Evolutionary conservation across 1,140 invertebrate species (phyloP).

Genomic region (Trissolcus basalis): DNA sequence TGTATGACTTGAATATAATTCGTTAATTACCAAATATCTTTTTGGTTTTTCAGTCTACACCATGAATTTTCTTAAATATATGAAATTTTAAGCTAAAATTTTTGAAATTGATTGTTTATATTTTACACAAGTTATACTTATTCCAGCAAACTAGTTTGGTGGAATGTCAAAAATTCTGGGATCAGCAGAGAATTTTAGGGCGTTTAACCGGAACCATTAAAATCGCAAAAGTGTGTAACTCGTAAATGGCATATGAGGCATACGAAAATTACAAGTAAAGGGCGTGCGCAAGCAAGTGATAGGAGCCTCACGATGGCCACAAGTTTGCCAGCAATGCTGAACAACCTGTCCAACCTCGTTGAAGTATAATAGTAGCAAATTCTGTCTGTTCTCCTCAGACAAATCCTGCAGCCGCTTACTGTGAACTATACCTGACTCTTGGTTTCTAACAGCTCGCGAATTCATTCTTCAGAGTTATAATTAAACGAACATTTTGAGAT

Average conservation of each 20-base stretch:
- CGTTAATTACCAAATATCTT: no score
- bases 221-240: constrained; percentile 47
- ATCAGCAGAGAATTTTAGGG: no score
- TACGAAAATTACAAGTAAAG: constrained; percentile 61
- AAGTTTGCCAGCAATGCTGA: constrained; percentile 57
- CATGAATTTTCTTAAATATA: no score
- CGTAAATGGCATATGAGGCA: constrained; percentile 33
- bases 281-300: constrained; percentile 58
- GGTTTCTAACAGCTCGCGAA: constrained; percentile 25
- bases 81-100: no score
- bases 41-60: no score
- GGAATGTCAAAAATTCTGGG: no score
- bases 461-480: constrained; percentile 38
- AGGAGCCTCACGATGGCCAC: constrained; percentile 51
- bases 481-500: constrained; percentile 31
- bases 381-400: constrained; percentile 49
- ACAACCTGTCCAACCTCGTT: constrained; percentile 46
- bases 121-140: no score
- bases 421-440: constrained; percentile 33
- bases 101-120: no score
- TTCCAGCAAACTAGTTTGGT: no score
- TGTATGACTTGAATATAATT: no score
- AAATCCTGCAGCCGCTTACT: constrained; percentile 42
- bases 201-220: constrained; percentile 36
- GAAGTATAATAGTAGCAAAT: constrained; percentile 47